Percentiles rank a stretch among this genome's conserved stretches.
Conservation (phyloP, 2,888 invertebrate species). For the Laothoe populi region DNA sequence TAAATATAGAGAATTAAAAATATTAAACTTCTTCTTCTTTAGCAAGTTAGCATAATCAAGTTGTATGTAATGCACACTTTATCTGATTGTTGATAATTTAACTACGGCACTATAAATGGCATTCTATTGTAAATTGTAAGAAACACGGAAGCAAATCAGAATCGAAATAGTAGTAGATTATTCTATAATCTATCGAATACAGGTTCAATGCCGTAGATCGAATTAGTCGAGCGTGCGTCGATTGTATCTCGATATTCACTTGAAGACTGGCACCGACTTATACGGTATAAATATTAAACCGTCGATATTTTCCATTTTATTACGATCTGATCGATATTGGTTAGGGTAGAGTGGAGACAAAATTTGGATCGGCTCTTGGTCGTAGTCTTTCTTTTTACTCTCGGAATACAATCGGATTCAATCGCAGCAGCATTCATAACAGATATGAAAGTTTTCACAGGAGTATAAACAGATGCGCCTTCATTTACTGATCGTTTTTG, state of each 20-base stretch:
- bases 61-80: background rate
- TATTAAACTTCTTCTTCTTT: too few species aligned
- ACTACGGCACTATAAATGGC: background rate
- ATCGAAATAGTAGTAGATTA: background rate
- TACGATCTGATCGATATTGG: constrained; percentile 18
- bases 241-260: constrained; percentile 22
- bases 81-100: background rate
- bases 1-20: too few species aligned
- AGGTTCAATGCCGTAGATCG: constrained; percentile 15
- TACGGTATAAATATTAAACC: constrained; percentile 31
- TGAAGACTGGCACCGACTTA: constrained; percentile 33
- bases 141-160: background rate
- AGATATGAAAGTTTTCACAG: background rate
- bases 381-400: constrained; percentile 10
- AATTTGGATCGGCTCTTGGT: background rate
- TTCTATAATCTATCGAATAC: constrained; percentile 14
- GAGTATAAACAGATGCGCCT: background rate
- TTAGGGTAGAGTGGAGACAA: constrained; percentile 2
- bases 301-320: constrained; percentile 15
- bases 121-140: background rate
- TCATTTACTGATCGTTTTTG: too few species aligned
- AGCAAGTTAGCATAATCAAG: background rate
- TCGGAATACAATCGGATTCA: background rate
- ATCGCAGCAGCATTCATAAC: background rate
- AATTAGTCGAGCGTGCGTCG: constrained; percentile 14